Base-by-base conservation (phyloP, 2,113 vertebrate species). In the Colistium nudipinnis region DNA sequence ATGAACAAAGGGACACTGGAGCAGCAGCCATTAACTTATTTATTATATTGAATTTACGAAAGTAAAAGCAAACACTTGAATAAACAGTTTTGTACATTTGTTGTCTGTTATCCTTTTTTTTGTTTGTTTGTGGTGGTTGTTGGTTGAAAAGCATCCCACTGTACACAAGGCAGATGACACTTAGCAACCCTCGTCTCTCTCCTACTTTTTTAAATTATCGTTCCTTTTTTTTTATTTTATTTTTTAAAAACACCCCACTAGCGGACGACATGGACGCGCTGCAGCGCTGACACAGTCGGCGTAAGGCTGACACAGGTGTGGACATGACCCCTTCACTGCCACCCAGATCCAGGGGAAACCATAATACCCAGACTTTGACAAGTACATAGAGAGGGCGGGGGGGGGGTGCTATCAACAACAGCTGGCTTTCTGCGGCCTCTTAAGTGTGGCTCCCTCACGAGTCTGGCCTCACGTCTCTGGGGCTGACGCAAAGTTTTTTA, bases 61-160 rank as follows among this genome's bases (percentile, higher is more conserved):
- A 89, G 87, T 90, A 87, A 94, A 94, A 94, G 93, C 93, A 93
- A 85, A 94, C 92, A 94, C 91, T 92, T 91, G 91, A 92, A 92
- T 88, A 92, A 90, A 91, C 85, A 85, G 78, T 93, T 82, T 90
- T 93, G 89, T 94, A 93, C 89, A 90, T 85, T 79, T 83, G 31
- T 36, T 89, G 85, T 91, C 77, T 43, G 63, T 77, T 74, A 70
- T 70, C 41, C 24, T 24, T 16, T 41, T 27, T 27, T 65, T 44
- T 61, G 59, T 56, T 72, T 64, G 49, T 61, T 62, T 56, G 75
- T 64, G 49, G 64, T 66, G 41, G 65, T 63, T 48, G 36, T 54
- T 78, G 81, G 64, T 71, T 85, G 74, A 90, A 84, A 83, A 85
- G 67, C 76, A 69, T 80, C 81, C 76, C 84, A 84, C 87, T 90